Evolutionary conservation across 2,113 vertebrate genomes (phyloP), one percentile per base, ranked within the genome.

Genomic region (Morone saxatilis): DNA sequence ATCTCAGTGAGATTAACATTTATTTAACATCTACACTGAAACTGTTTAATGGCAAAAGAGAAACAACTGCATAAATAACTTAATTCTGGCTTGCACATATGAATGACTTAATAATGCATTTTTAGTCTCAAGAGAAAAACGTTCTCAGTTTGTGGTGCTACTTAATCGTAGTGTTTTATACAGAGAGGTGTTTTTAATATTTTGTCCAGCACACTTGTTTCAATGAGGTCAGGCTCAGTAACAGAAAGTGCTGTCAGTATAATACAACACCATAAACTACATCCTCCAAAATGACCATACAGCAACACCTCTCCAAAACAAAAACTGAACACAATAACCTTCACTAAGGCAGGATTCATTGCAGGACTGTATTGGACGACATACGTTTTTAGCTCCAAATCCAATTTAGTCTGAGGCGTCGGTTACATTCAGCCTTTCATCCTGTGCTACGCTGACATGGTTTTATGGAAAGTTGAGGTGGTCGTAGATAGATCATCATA

Each of bases 11-110:
- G 17, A 47, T 56, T 7, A 53, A 66, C 14, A 13, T 76, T 66
- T 56, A 76, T 59, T 57, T 17, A 54, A 76, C 31, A 47, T 47
- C 47, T 40, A 12, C 61, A 54, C 16, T 25, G 48, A 48, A 76
- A 53, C 36, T 31, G n/a, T 43, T 13, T 1, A 6, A 31, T 31
- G 13, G 17, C 7, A 17, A 71, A 57, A 25, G 17, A 38, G 12
- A 5, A 38, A 38, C 17, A 61, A 7, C 53, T 31, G 40, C 19
- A 51, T 25, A 40, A 22, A 53, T 22, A 63, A 63, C 1, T 2
- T 10, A 12, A 73, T 47, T 47, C 41, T 67, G 14, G 1, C 43
- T 12, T 12, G 17, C 25, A 2, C 31, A 31, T 31, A 31, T 31
- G 31, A 31, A 31, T 31, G 31, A 31, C 31, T 31, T 31, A 31